Percentiles rank a stretch among this genome's conserved stretches.
These are phyloP conservation scores for Melanaphis sacchari DNA, from an alignment of 1,140 invertebrate species.

Conservation along the genomic window DNA sequence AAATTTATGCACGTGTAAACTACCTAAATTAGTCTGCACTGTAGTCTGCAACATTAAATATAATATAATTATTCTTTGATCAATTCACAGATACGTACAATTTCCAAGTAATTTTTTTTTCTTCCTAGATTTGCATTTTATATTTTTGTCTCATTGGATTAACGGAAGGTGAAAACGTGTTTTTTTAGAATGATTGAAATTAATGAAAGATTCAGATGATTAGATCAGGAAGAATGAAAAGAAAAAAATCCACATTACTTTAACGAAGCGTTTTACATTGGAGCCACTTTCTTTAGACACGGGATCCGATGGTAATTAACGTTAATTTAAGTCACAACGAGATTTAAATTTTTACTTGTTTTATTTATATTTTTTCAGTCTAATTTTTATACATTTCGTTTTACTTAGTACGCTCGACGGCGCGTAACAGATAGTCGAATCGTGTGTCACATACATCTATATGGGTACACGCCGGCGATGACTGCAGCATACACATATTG, in stretches of 20 bases:
- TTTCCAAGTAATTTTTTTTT: constrained; percentile 20
- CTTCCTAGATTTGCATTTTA: constrained; percentile 7
- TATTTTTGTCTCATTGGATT: not conserved
- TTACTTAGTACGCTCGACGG: constrained; percentile 49
- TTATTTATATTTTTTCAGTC: constrained; percentile 43
- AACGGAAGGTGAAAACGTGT: constrained; percentile 40
- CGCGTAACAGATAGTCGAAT: constrained; percentile 54
- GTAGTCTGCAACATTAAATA: not conserved
- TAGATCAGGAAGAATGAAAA: constrained; percentile 27
- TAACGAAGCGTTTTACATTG: constrained; percentile 47
- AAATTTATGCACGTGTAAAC: not conserved
- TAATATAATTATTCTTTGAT: not conserved
- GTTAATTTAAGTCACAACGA: constrained; percentile 27
- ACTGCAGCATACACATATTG: not conserved
- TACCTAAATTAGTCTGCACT: not conserved
- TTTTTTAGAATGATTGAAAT: constrained; percentile 31
- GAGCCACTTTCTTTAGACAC: constrained; percentile 50
- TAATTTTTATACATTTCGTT: constrained; percentile 42
- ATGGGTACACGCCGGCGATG: not conserved
- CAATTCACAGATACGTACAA: not conserved
- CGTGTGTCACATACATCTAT: constrained; percentile 40
- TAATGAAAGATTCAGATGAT: constrained; percentile 45
- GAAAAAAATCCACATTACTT: constrained; percentile 18
- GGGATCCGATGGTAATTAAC: constrained; percentile 49
- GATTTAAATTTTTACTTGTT: constrained; percentile 40